Base-by-base conservation (phyloP, 2,888 invertebrate genomes). In the Bimastos eiseni region DNA sequence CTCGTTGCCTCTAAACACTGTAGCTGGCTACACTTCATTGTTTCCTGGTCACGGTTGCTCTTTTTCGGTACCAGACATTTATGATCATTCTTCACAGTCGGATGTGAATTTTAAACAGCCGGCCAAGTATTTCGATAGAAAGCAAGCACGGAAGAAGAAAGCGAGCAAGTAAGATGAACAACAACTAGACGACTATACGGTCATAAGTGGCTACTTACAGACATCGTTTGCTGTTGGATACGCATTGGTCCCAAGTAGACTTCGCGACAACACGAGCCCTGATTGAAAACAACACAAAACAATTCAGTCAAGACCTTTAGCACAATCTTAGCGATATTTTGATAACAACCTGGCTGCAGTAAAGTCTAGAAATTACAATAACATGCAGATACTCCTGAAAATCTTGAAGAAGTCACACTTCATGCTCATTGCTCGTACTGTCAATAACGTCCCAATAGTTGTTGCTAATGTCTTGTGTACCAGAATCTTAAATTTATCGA, bases 171-270 rank as follows among this genome's bases (percentile, higher is more conserved):
- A 24, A 49, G 49, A 6, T 4, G 49, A n/a, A 30, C 8, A 17
- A n/a, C 30, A 5, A 70, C 30, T n/a, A n/a, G n/a, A 70, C 4
- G n/a, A 70, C 70, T 1, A 70, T 8, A 70, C 11, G n/a, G 70
- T 30, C 70, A 70, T 36, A 24, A 86, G 86, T 30, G 0, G 21
- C 3, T 36, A 86, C 86, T 37, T 36, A 86, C 86, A 19, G 86
- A 36, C 86, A 86, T 86, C 86, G 33, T 86, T 24, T 86, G 86
- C 36, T 37, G 86, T 86, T 86, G 86, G 36, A 86, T 86, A 6
- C 86, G 86, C 86, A 86, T 86, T 24, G 86, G 86, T 86, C 86
- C 86, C 36, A 86, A 37, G 86, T n/a, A 86, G 21, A 34, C 21
- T 70, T 70, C 70, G 30, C 70, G 70, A 70, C 70, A 70, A 8